Evolutionary conservation across 1,140 invertebrate species (phyloP).

Genomic region (Drosophila ohnishii): DNA sequence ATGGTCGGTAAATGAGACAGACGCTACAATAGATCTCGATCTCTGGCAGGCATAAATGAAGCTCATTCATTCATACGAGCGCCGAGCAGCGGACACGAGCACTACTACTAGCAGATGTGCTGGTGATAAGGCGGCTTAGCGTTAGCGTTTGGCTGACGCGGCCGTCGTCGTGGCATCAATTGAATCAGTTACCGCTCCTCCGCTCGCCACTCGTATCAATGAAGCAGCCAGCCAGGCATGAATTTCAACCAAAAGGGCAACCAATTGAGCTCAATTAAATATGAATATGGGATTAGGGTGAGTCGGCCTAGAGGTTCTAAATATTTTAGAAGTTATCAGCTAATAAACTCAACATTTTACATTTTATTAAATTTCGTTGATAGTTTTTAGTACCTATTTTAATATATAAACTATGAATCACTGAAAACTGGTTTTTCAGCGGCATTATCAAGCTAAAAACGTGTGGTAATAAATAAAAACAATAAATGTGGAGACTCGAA

Average conservation of each 20-base stretch:
- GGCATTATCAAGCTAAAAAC: neutral
- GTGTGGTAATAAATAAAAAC: neutral
- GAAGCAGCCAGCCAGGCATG: slow-evolving; percentile 54
- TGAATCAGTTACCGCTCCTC: slow-evolving; percentile 40
- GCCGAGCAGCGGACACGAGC: slow-evolving; percentile 19
- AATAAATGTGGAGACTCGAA: neutral
- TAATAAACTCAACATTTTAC: neutral
- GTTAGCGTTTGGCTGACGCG: slow-evolving; percentile 18
- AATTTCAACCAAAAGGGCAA: slow-evolving; percentile 59
- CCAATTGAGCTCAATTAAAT: slow-evolving; percentile 78
- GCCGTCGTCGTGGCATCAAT: slow-evolving; percentile 69
- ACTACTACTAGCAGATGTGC: slow-evolving; percentile 40
- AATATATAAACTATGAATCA: neutral
- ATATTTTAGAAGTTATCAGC: neutral
- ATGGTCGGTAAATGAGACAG: neutral
- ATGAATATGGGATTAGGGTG: slow-evolving; percentile 44
- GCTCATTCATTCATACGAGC: slow-evolving; percentile 51
- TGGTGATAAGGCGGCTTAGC: slow-evolving; percentile 52
- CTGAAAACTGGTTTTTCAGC: neutral
- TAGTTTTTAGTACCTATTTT: neutral
- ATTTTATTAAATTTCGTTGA: neutral
- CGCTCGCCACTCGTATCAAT: slow-evolving; percentile 45
- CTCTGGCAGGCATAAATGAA: slow-evolving; percentile 36
- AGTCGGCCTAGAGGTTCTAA: neutral
- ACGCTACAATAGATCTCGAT: neutral